Conservation (phyloP, 2,113 vertebrate genomes). For the Opisthocomus hoazin region DNA sequence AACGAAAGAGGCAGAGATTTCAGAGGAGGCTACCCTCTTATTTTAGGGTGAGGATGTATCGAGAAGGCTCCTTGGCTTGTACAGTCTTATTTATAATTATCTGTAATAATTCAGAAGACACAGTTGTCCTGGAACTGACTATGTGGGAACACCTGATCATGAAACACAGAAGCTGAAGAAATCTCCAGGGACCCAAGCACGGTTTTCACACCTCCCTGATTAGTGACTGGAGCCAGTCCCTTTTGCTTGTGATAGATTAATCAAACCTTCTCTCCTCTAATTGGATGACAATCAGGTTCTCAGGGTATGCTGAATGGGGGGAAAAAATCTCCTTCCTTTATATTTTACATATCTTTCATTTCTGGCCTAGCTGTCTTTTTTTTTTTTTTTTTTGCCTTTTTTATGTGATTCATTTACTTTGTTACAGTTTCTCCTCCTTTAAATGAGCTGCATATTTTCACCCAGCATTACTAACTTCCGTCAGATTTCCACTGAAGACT, state of each 20-base stretch:
- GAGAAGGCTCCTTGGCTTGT: neutral
- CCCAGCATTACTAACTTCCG: conserved; percentile 54
- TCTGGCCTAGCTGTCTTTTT: neutral
- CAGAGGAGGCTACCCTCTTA: neutral
- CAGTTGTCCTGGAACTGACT: conserved; percentile 59
- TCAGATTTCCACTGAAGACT: conserved; percentile 57
- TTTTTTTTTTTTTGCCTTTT: neutral
- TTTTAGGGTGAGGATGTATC: neutral
- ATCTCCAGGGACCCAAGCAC: conserved; percentile 39
- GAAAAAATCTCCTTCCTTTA: conserved; percentile 24
- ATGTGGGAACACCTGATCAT: conserved; percentile 54
- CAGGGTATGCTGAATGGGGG: conserved; percentile 40
- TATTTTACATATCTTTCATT: conserved; percentile 56
- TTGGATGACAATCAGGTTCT: conserved; percentile 76
- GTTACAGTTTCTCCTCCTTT: conserved; percentile 44
- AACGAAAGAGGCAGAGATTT: neutral
- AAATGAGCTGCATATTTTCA: conserved; percentile 67
- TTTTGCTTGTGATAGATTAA: conserved; percentile 74
- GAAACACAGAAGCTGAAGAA: conserved; percentile 51
- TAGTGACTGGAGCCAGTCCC: conserved; percentile 63
- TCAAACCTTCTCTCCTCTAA: conserved; percentile 72
- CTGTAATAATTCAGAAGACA: conserved; percentile 59
- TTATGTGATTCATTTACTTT: conserved; percentile 52
- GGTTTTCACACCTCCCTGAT: conserved; percentile 65
- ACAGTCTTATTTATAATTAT: conserved; percentile 47